A percentile compares a stretch with the other conserved stretches of the same genome.
These are phyloP conservation scores for Punctoribates punctum DNA, from an alignment of 2,888 invertebrate genomes.

Conservation along the genomic window DNA sequence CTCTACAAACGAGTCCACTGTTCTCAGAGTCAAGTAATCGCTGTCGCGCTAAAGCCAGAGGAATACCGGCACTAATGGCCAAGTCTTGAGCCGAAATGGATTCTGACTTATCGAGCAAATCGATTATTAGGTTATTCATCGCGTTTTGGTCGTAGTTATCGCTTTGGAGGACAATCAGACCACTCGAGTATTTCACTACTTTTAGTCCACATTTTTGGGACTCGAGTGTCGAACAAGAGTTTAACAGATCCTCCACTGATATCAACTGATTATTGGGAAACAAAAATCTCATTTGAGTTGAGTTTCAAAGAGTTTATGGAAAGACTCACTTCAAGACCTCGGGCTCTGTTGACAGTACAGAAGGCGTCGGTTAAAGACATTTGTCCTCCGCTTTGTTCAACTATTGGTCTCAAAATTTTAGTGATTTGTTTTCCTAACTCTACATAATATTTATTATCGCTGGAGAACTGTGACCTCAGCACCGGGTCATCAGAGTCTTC, in stretches of 20 bases:
- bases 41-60: constrained; percentile 45
- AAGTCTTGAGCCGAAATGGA: constrained; percentile 42
- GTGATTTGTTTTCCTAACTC: constrained; percentile 81
- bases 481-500: constrained; percentile 57
- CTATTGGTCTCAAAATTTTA: constrained; percentile 74
- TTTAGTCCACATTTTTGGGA: constrained; percentile 51
- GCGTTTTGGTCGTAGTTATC: constrained; percentile 60
- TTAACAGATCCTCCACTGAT: constrained; percentile 92
- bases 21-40: constrained; percentile 79
- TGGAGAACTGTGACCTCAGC: constrained; percentile 37
- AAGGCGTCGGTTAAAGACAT: constrained; percentile 95
- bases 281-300: constrained; percentile 27
- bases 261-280: constrained; percentile 60
- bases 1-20: constrained; percentile 80
- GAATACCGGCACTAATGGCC: constrained; percentile 37
- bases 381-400: constrained; percentile 90
- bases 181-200: constrained; percentile 72
- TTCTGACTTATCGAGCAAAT: constrained; percentile 41
- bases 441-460: constrained; percentile 54
- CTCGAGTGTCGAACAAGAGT: constrained; percentile 75
- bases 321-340: constrained; percentile 71
- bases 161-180: constrained; percentile 89
- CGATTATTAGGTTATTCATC: constrained; percentile 53
- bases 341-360: constrained; percentile 91
- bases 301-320: neutral